phyloP scores from a whole-genome alignment of 2,888 invertebrate genomes.

The Napeogenes inachia region DNA sequence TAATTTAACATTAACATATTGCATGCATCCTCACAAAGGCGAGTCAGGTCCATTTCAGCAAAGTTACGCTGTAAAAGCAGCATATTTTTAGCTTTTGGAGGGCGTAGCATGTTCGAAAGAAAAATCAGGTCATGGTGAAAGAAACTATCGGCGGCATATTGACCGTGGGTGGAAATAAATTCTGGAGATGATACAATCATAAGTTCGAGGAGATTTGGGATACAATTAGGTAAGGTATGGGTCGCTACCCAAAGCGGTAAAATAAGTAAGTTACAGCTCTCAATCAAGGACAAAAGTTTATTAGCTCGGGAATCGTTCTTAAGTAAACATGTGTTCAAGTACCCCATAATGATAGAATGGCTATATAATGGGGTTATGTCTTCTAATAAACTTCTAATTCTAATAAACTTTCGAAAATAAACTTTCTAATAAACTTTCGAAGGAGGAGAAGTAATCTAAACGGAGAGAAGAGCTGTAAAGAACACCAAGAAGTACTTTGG shows the following conservation, averaged over 20 bases:
- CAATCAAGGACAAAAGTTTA: constrained; percentile 14
- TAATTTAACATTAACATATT: no score
- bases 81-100: constrained; percentile 1
- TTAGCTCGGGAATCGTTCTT: not conserved
- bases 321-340: no score
- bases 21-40: no score
- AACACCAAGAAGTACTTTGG: no score
- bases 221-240: constrained; percentile 15
- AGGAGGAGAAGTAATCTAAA: no score
- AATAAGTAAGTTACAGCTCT: constrained; percentile 17
- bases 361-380: no score
- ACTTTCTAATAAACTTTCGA: no score
- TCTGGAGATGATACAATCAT: constrained; percentile 20
- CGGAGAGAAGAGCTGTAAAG: no score
- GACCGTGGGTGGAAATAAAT: constrained; percentile 18
- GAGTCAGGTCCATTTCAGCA: not conserved
- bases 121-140: constrained; percentile 26
- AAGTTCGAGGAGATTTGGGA: constrained; percentile 20
- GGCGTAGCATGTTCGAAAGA: not conserved
- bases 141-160: constrained; percentile 13
- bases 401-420: no score
- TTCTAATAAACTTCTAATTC: no score
- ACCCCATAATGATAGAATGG: no score
- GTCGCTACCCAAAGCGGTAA: constrained; percentile 18
- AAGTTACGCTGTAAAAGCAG: constrained; percentile 10